A percentile compares a stretch with the other conserved stretches of the same genome.
These are phyloP conservation scores for Pseudomyrmex sp. DNA, from an alignment of 1,140 invertebrate genomes.

Conservation along the genomic window DNA sequence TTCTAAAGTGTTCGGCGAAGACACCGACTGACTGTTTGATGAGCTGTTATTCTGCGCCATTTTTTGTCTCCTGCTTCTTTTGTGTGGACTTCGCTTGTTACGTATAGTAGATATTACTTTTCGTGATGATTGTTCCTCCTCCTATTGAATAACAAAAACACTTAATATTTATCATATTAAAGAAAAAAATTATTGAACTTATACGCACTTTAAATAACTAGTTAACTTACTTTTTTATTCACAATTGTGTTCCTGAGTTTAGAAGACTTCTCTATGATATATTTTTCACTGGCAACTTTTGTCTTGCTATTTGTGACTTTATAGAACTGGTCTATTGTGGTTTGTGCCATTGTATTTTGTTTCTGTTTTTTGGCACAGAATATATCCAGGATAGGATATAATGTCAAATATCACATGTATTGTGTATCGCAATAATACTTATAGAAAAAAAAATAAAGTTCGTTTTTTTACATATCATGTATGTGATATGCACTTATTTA, in stretches of 20 bases:
- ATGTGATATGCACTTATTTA: too few species aligned
- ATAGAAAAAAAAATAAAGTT: too few species aligned
- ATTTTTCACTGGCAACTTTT: not conserved
- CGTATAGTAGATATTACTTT: not conserved
- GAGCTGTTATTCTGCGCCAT: not conserved
- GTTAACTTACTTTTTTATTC: slow-evolving; percentile 40
- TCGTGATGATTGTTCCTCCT: not conserved
- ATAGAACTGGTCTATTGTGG: slow-evolving; percentile 54
- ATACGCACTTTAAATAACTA: not conserved
- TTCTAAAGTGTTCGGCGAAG: not conserved
- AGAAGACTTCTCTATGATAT: not conserved
- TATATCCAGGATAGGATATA: too few species aligned
- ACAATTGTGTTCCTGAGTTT: not conserved
- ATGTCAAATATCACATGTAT: too few species aligned
- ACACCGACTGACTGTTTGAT: too few species aligned
- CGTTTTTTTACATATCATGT: too few species aligned
- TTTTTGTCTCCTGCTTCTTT: not conserved
- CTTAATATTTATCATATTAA: not conserved
- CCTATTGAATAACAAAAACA: not conserved
- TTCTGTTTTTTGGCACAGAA: not conserved
- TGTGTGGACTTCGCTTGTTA: not conserved
- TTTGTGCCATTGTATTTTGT: slow-evolving; percentile 36
- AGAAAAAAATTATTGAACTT: not conserved
- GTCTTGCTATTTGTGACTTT: slow-evolving; percentile 6
- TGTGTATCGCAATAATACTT: too few species aligned